Evolutionary conservation across 2,797 vertebrate species (phyloP), one percentile per base, ranked within the genome.

Genomic region (Melanotaenia trifasciata): DNA sequence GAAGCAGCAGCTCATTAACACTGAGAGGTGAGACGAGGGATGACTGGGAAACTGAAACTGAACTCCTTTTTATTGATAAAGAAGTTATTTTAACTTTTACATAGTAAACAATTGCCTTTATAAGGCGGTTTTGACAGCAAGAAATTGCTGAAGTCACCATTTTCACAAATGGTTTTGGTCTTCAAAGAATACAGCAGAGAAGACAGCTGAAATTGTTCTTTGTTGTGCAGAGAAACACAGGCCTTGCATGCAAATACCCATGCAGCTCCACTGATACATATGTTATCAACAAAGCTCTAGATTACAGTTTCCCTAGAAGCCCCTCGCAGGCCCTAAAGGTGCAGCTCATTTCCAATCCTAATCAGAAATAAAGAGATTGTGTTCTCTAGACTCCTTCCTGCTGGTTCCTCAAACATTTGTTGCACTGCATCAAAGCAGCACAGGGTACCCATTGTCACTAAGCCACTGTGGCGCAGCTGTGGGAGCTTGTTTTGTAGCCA

Each of bases 1-100:
- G 67, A 83, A 87, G 81, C 75, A 57, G 28, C 87, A 77, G 80
- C 85, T 91, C 84, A 85, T 92, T 91, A 91, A 86, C 84, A 58
- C 72, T 0, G 67, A 79, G 78, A 83, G 76, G 76, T 67, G 67
- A 84, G 75, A 81, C 70, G 47, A 74, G 68, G 69, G 65, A 64
- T 83, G 78, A 84, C 79, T 80, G 79, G 80, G 76, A 85, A 79
- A 75, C 63, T 63, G 66, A 83, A 79, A 84, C 45, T 28, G 2
- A 56, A 59, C 63, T 65, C 64, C 18, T 14, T 58, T 70, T 62
- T 43, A 60, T 73, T 74, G 32, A 70, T 26, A 38, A 56, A 24
- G 4, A 57, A 68, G 75, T 64, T 77, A 70, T 75, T 84, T 84
- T 57, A 67, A 30, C 78, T 58, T 7, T 54, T 3, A 0, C 33